These are phyloP conservation scores for Aspidiotus destructor DNA, from an alignment of 2,888 invertebrate species.

Conservation along the genomic window DNA sequence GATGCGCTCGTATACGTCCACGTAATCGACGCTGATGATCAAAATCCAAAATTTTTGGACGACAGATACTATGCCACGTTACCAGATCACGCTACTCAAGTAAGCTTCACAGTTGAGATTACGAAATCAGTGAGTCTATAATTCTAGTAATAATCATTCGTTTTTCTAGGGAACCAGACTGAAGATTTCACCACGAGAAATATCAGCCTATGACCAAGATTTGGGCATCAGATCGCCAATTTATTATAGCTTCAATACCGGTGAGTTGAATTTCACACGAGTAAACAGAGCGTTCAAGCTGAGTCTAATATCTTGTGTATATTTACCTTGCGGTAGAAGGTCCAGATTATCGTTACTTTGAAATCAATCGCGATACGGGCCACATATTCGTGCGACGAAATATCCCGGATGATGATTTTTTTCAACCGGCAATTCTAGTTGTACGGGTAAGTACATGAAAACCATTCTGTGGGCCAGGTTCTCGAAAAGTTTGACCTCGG, in stretches of 20 bases:
- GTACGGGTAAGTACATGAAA: conserved; percentile 52
- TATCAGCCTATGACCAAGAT: conserved; percentile 73
- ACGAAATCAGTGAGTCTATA: neutral
- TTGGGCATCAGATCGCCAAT: conserved; percentile 65
- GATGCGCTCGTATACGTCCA: conserved; percentile 66
- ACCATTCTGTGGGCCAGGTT: neutral
- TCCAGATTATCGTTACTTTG: conserved; percentile 54
- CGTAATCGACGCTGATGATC: conserved; percentile 82
- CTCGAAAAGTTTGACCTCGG: too few relatives aligned
- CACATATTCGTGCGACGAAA: conserved; percentile 51
- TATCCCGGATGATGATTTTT: conserved; percentile 52
- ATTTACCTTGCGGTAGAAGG: conserved; percentile 44
- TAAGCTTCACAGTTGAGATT: conserved; percentile 21
- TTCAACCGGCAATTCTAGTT: conserved; percentile 66
- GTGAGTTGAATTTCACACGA: conserved; percentile 37
- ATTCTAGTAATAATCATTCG: neutral
- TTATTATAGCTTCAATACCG: conserved; percentile 54
- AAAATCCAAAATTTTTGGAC: conserved; percentile 71
- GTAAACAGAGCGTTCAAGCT: too few relatives aligned
- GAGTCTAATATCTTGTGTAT: neutral
- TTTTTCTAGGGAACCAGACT: conserved; percentile 52
- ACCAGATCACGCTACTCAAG: conserved; percentile 49
- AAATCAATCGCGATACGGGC: conserved; percentile 56
- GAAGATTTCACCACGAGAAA: conserved; percentile 58
- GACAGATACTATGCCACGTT: conserved; percentile 64